Evolutionary conservation across 2,113 vertebrate species (phyloP).

Genomic region (Paratilapia polleni): DNA sequence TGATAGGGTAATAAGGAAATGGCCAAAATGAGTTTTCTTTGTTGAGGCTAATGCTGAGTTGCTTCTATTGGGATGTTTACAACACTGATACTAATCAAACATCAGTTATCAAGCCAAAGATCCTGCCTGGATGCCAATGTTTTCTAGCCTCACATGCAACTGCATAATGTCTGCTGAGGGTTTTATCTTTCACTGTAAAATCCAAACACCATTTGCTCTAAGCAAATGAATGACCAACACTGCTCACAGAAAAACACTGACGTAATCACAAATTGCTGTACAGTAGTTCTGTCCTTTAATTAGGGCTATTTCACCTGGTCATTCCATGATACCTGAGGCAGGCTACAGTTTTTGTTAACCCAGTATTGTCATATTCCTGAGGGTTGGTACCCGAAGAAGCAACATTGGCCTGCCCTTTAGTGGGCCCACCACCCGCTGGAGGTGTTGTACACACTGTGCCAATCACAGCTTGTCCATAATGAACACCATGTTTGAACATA

Average conservation of each 20-base stretch:
- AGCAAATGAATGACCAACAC: not conserved
- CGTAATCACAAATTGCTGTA: not conserved
- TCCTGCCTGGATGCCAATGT: constrained; percentile 63
- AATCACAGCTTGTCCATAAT: no score
- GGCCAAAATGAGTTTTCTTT: constrained; percentile 51
- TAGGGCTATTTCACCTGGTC: not conserved
- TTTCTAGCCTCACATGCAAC: constrained; percentile 70
- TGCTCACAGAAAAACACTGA: not conserved
- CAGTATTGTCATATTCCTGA: not conserved
- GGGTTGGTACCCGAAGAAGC: no score
- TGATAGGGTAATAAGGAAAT: constrained; percentile 53
- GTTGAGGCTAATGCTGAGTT: constrained; percentile 70
- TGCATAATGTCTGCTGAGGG: constrained; percentile 51
- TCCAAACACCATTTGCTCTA: not conserved
- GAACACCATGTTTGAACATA: no score
- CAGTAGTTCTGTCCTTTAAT: not conserved
- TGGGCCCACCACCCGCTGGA: no score
- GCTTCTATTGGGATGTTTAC: constrained; percentile 69
- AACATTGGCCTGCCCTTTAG: no score
- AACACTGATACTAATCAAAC: constrained; percentile 73
- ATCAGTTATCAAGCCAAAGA: constrained; percentile 68
- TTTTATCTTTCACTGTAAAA: constrained; percentile 30
- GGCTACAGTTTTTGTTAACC: not conserved
- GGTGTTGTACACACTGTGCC: no score
- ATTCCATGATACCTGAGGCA: not conserved